These are phyloP conservation scores for Leptinotarsa defecta DNA, from an alignment of 1,140 invertebrate genomes.

Conservation along the genomic window DNA sequence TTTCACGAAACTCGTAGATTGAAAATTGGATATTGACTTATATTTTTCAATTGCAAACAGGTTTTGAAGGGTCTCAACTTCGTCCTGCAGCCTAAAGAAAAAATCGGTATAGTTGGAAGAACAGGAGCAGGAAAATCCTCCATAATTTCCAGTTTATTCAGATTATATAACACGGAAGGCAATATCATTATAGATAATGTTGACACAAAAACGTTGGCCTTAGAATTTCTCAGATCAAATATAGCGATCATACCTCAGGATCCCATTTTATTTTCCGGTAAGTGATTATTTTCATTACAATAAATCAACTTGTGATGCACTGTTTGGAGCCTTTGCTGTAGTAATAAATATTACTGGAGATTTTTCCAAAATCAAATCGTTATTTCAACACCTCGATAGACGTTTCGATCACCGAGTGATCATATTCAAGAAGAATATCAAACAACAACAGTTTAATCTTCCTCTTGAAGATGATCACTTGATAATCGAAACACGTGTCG, in stretches of 20 bases:
- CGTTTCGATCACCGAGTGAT: too few relatives aligned
- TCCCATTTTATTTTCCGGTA: conserved; percentile 17
- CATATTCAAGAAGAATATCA: too few relatives aligned
- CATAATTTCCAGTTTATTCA: conserved; percentile 14
- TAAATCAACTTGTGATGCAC: too few relatives aligned
- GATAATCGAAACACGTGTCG: too few relatives aligned
- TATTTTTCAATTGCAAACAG: neutral
- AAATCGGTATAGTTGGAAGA: conserved; percentile 10
- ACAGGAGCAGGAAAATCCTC: conserved; percentile 13
- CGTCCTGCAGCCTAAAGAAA: conserved; percentile 10
- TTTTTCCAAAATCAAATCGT: too few relatives aligned
- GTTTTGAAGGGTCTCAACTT: conserved; percentile 7
- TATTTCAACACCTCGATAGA: too few relatives aligned
- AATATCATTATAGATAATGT: conserved; percentile 1
- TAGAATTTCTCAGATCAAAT: conserved; percentile 8
- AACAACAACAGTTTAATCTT: too few relatives aligned
- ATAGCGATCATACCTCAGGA: conserved; percentile 15
- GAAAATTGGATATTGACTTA: too few relatives aligned
- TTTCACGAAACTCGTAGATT: too few relatives aligned
- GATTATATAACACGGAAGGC: conserved; percentile 5
- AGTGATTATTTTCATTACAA: neutral
- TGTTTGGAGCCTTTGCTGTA: too few relatives aligned
- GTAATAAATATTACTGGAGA: too few relatives aligned
- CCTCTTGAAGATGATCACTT: too few relatives aligned
- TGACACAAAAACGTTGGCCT: neutral